Base-by-base conservation (phyloP, 2,797 vertebrate genomes). In the Remorina albescens region DNA sequence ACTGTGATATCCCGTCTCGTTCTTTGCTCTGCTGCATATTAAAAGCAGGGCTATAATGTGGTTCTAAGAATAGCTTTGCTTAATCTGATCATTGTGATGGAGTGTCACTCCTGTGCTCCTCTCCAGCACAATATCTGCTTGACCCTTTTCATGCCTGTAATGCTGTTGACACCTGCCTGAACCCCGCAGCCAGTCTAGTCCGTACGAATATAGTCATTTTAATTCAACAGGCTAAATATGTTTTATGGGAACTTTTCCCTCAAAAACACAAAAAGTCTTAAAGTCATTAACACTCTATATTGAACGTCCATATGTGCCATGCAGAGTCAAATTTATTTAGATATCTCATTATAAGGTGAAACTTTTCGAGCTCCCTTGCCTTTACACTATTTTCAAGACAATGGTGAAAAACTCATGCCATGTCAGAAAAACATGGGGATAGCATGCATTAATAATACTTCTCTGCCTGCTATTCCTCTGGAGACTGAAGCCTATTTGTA, bases 61-160 rank as follows among this genome's bases (percentile, higher is more conserved):
- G 9, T 53, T 85, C 86, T 77, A 81, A 86, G 67, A 91, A 91
- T 90, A 93, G 81, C 76, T 72, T 67, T 46, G 1, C 44, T 60
- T 82, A 82, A 90, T 89, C 88, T 83, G 69, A 74, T 79, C 72
- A 69, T 71, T 85, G 76, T 85, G 70, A 76, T 59, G 36, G 61
- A 63, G 56, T 61, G 78, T 80, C 78, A 80, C 67, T 74, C 67
- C 71, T 60, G 58, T 64, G 25, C 49, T 70, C 30, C 25, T 80
- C 65, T 67, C 60, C 36, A 70, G 64, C 30, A 1, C 34, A 42
- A 46, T 71, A 77, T 71, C 66, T 74, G n/a, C 63, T 67, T 74
- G 49, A 44, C 21, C 46, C n/a, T 57, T 70, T 82, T 72, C 57
- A 74, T 8, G 1, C 51, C 67, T 47, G 19, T 74, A 80, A 79